Conservation (phyloP, 2,888 invertebrate genomes). For the Drosophila anceps region DNA sequence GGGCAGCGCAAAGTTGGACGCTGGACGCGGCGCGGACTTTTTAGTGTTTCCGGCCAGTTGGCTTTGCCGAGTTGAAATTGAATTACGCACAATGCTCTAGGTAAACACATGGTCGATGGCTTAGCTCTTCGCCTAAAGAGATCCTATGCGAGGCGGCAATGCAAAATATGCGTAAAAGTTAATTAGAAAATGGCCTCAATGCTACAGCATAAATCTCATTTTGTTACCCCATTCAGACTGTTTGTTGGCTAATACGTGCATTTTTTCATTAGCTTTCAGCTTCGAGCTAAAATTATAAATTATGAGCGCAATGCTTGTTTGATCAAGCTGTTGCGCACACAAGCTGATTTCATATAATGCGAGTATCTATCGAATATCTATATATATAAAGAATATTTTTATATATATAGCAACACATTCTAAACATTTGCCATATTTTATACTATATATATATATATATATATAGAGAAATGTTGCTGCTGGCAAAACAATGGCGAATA, state of each 20-base stretch:
- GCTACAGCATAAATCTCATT: conserved; percentile 9
- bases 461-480: background rate
- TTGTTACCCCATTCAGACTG: conserved; percentile 4
- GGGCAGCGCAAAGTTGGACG: conserved; percentile 56
- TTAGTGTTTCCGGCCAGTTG: conserved; percentile 74
- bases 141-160: conserved; percentile 2
- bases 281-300: conserved; percentile 11
- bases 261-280: background rate
- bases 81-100: conserved; percentile 69
- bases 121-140: conserved; percentile 14
- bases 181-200: conserved; percentile 59
- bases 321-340: conserved; percentile 17
- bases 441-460: background rate
- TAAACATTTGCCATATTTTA: conserved; percentile 9
- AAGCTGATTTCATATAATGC: conserved; percentile 13
- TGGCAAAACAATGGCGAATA: conserved; percentile 24
- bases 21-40: conserved; percentile 51
- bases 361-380: background rate
- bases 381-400: background rate
- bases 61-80: conserved; percentile 39
- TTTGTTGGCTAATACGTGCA: conserved; percentile 5
- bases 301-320: conserved; percentile 22
- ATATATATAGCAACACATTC: background rate
- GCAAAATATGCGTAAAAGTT: conserved; percentile 60
- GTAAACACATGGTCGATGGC: conserved; percentile 52